A percentile compares a stretch with the other conserved stretches of the same genome.
These are phyloP conservation scores for Megalurothrips usitatus DNA, from an alignment of 2,888 invertebrate genomes.

Conservation along the genomic window DNA sequence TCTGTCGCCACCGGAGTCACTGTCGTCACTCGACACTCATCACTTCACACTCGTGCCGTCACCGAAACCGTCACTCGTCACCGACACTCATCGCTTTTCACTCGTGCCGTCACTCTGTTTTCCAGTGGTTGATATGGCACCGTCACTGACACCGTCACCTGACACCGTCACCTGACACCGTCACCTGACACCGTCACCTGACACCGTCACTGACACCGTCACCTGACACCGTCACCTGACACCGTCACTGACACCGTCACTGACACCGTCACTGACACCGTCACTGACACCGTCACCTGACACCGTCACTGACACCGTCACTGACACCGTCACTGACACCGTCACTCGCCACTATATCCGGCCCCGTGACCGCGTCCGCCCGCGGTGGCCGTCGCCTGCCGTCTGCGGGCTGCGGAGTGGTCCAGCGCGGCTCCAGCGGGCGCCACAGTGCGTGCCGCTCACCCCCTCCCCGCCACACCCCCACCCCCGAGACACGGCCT, in stretches of 20 bases:
- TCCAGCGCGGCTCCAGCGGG: constrained; percentile 1
- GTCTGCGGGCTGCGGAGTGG: too few relatives aligned
- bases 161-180: not conserved
- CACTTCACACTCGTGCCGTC: too few relatives aligned
- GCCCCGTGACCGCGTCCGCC: not conserved
- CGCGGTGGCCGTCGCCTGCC: too few relatives aligned
- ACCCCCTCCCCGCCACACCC: not conserved
- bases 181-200: not conserved
- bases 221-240: not conserved
- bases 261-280: not conserved
- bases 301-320: not conserved
- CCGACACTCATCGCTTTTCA: not conserved
- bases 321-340: not conserved
- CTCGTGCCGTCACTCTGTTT: not conserved
- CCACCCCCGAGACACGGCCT: not conserved
- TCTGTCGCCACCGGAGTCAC: too few relatives aligned
- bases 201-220: not conserved
- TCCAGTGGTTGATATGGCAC: too few relatives aligned
- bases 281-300: not conserved
- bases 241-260: not conserved
- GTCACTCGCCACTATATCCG: not conserved
- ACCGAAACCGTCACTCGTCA: not conserved
- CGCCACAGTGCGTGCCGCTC: not conserved
- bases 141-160: not conserved
- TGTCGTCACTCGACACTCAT: too few relatives aligned